Evolutionary conservation across 1,140 invertebrate species (phyloP), one percentile per base, ranked within the genome.

Genomic region (Euwallacea similis): DNA sequence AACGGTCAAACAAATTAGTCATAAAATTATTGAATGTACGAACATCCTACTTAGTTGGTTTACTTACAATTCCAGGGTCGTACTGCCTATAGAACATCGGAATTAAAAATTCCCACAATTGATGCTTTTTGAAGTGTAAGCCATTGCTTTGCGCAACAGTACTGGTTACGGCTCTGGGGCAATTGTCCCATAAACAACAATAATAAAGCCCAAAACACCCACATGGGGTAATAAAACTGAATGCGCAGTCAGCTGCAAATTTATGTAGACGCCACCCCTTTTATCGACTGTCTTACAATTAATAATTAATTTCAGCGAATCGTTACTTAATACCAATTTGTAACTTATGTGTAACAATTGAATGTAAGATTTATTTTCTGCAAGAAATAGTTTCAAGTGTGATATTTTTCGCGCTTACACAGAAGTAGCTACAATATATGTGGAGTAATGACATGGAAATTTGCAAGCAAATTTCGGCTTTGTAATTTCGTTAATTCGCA

Each of bases 201-300:
- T 62, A 69, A 62, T 61, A 69, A 69, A 69, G 58, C 42, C 66
- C 21, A 33, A 62, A 60, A 59, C 66, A 69, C 66, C 66, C 59
- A 69, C 66, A 15, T 11, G 10, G 55, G 44, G 21, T 54, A 61
- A 69, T 69, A 69, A 69, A 69, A 55, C 58, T 69, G 58, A 62
- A 69, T 61, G 66, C 58, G 46, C 53, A 69, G 43, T 59, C 13
- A 53, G 66, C 54, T 61, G 50, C 44, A 66, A 69, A 61, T 69
- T 69, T 60, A 61, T 61, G 58, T 62, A 69, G 66, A 69, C 66
- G 66, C 66, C 66, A 69, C 66, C 66, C 66, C 56, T 61, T 69
- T 60, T 69, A 62, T 69, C 66, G 47, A 69, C 58, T 69, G 6
- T 15, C 46, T 69, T 60, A 69, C 66, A 61, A 62, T 69, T 67